Conservation (phyloP, 2,797 vertebrate genomes). For the Triplophysa yarkandensis region DNA sequence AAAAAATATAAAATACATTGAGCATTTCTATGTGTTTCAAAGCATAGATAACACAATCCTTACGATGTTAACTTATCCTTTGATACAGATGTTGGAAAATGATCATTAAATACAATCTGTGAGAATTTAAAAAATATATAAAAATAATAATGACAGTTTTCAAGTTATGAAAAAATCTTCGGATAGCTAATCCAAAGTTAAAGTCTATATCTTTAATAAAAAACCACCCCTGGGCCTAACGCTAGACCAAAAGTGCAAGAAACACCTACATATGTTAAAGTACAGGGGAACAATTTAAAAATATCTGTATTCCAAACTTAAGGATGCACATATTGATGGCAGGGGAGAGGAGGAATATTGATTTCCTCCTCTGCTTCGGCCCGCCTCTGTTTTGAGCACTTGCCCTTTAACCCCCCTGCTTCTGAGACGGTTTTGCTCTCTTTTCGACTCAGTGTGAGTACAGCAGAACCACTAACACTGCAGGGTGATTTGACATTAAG, state of each 20-base stretch:
- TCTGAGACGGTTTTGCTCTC: conserved; percentile 31
- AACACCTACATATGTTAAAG: background rate
- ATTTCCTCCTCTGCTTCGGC: conserved; percentile 22
- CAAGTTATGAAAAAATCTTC: background rate
- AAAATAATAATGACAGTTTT: background rate
- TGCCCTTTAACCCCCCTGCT: conserved; percentile 41
- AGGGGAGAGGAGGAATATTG: conserved; percentile 13
- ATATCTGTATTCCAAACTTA: background rate
- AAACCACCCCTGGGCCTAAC: background rate
- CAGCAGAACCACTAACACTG: conserved; percentile 35
- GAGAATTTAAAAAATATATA: no score
- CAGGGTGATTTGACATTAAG: conserved; percentile 41
- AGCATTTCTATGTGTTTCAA: no score
- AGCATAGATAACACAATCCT: no score
- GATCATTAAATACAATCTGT: no score
- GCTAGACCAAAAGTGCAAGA: background rate
- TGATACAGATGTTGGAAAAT: no score
- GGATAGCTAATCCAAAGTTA: background rate
- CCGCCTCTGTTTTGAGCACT: conserved; percentile 19
- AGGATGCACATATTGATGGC: background rate
- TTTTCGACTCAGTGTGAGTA: conserved; percentile 33
- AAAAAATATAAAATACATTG: no score
- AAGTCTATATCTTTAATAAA: background rate
- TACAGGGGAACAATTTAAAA: background rate
- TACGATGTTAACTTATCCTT: no score